Evolutionary conservation across 2,888 invertebrate species (phyloP), one percentile per base, ranked within the genome.

Genomic region (Tinea pellionella): DNA sequence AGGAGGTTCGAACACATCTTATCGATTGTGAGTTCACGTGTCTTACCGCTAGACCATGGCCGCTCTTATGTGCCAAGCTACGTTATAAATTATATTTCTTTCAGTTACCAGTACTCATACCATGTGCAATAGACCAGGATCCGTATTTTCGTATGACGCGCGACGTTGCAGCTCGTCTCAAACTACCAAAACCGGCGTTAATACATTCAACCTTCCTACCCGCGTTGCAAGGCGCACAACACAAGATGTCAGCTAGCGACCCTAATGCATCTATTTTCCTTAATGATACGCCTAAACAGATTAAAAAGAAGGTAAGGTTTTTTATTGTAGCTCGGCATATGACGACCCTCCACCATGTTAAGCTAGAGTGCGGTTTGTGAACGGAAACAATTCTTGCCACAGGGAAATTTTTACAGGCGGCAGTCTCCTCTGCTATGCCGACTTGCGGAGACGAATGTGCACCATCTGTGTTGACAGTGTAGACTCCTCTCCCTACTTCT

Each of bases 121-220:
- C 99, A 0, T 99, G 99, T 83, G 99, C 98, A 8, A 99, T 99
- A 65, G 99, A 99, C 88, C 99, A 99, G 90, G 99, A 99, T 87
- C 99, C 99, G 0, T 99, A 99, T 82, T 99, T 99, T 84, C 91
- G 99, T 32, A 98, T 99, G 98, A 94, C 97, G 0, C 90, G 99
- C 60, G 99, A 99, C 84, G 98, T 98, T n/a, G 97, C 98, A 0
- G 97, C 98, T 0, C 90, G 94, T 11, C 84, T 99, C 12, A 94
- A 96, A 67, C 89, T 92, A 78, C 92, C 92, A 13, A 96, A 99
- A 79, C 97, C 99, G 60, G 91, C 98, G 3, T 80, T 96, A 51
- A 74, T 96, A 30, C 97, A 97, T 76, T 93, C 96, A 13, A 89
- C 92, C 62, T 98, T 99, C 90, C 93, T 97, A 65, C 98, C 97